These are phyloP conservation scores for Hemicentrotus pulcherrimus DNA, from an alignment of 35 echinoderm and acorn worm genomes.

Conservation along the genomic window DNA sequence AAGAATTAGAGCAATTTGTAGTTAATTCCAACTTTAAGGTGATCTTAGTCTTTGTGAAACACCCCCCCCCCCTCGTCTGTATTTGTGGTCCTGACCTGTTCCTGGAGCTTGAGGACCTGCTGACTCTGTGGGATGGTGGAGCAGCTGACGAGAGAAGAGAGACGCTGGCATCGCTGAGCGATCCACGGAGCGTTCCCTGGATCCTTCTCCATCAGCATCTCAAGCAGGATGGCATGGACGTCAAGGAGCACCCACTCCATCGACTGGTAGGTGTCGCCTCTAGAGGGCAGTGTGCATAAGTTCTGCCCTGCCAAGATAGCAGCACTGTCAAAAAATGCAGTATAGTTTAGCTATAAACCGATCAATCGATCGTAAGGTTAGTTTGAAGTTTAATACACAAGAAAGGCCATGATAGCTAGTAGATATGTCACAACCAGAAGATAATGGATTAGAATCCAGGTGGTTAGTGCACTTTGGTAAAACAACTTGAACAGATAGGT, in stretches of 20 bases:
- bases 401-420: too few relatives aligned
- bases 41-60: too few relatives aligned
- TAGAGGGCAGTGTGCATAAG: constrained; percentile 70
- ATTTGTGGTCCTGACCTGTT: constrained; percentile 68
- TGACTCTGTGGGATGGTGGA: constrained; percentile 80
- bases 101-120: constrained; percentile 75
- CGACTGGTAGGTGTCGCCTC: constrained; percentile 91
- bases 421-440: too few relatives aligned
- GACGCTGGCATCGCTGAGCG: constrained; percentile 77
- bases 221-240: constrained; percentile 80
- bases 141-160: constrained; percentile 73
- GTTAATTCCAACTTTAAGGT: too few relatives aligned
- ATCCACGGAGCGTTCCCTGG: constrained; percentile 73
- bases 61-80: too few relatives aligned
- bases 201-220: constrained; percentile 75
- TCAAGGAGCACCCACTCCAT: constrained; percentile 94
- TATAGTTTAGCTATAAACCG: not conserved
- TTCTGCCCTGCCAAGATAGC: constrained; percentile 83
- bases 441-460: too few relatives aligned
- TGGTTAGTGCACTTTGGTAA: too few relatives aligned
- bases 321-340: constrained; percentile 57
- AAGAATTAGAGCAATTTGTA: too few relatives aligned
- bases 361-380: too few relatives aligned
- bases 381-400: too few relatives aligned
- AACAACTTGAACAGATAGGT: too few relatives aligned